Evolutionary conservation across 2,113 vertebrate genomes (phyloP).

Genomic region (Telmatochromis bifrenatus): DNA sequence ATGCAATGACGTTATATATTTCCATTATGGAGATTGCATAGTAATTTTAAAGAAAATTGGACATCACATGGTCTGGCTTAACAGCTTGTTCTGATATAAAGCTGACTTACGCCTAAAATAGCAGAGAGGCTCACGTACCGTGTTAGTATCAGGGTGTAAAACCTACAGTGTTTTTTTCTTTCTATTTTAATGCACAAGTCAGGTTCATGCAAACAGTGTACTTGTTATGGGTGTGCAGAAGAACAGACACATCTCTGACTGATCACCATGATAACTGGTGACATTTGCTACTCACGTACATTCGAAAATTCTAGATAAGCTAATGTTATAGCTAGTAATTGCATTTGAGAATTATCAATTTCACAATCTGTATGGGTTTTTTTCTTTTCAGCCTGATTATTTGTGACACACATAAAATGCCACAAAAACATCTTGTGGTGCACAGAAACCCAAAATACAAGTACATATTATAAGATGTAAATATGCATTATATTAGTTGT

Average conservation of each 20-base stretch:
- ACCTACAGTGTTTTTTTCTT: neutral
- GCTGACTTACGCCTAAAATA: neutral
- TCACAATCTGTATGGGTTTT: neutral
- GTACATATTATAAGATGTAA: neutral
- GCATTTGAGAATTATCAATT: neutral
- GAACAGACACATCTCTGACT: neutral
- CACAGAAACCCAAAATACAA: neutral
- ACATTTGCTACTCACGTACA: neutral
- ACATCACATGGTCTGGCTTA: neutral
- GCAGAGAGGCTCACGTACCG: neutral
- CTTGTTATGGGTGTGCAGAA: neutral
- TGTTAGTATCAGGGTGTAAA: neutral
- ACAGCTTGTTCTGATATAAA: neutral
- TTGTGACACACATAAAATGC: neutral
- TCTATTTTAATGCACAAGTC: neutral
- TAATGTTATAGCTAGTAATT: neutral
- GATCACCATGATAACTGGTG: neutral
- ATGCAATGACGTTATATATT: fast-evolving
- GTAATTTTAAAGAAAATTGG: neutral
- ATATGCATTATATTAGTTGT: neutral
- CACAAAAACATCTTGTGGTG: neutral
- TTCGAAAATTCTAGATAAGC: neutral
- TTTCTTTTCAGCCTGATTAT: neutral
- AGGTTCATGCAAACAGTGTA: neutral
- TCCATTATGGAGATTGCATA: neutral